Evolutionary conservation across 2,113 vertebrate species (phyloP).

Genomic region (Melanotaenia duboulayi): DNA sequence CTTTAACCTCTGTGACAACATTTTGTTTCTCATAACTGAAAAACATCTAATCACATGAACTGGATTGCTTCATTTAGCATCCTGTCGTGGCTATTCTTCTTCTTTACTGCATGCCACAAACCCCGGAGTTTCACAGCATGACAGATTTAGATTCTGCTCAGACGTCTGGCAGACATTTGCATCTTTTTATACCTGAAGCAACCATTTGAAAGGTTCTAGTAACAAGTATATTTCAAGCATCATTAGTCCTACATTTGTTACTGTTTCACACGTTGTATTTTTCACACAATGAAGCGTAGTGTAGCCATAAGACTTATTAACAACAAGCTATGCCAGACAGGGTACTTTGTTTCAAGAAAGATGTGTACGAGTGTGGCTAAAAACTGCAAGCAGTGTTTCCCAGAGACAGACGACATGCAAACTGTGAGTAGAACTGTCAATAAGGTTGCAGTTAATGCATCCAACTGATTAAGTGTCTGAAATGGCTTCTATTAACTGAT

Average conservation of each 20-base stretch:
- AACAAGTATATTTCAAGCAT: not conserved
- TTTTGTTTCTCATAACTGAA: no score
- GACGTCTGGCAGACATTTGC: not conserved
- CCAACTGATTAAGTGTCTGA: conserved; percentile 21
- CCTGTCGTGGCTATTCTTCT: not conserved
- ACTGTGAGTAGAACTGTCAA: conserved; percentile 8
- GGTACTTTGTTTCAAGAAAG: not conserved
- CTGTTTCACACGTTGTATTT: not conserved
- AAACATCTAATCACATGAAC: not conserved
- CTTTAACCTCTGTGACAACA: not conserved
- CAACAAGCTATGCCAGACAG: not conserved
- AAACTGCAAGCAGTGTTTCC: conserved; percentile 1
- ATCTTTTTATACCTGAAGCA: not conserved
- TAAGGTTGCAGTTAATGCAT: conserved; percentile 5
- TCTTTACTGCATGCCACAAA: not conserved
- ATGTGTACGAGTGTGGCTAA: not conserved
- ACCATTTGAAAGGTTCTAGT: not conserved
- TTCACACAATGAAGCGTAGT: not conserved
- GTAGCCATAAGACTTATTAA: not conserved
- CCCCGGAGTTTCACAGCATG: not conserved
- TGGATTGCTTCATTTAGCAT: not conserved
- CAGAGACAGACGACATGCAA: conserved; percentile 11
- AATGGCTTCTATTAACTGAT: conserved; percentile 2
- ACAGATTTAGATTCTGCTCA: not conserved
- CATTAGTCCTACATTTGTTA: not conserved